These are phyloP conservation scores for Eristalis arbustorum DNA, from an alignment of 2,888 invertebrate genomes.

Conservation along the genomic window DNA sequence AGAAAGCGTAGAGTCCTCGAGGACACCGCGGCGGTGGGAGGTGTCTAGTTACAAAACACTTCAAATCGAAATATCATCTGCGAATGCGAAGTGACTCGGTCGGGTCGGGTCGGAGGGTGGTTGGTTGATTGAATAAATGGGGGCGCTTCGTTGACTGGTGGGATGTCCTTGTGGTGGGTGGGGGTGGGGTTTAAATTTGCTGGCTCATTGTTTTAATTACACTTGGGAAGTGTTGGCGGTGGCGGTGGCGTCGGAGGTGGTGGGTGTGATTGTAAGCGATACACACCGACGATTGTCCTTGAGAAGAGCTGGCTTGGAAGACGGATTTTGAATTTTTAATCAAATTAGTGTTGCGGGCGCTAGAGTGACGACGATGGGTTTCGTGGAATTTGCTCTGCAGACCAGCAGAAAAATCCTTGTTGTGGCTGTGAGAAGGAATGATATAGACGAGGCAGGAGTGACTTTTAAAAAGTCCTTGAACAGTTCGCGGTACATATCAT, in stretches of 20 bases:
- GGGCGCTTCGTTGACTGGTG: not conserved
- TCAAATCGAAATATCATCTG: slow-evolving; percentile 69
- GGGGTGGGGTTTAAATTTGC: slow-evolving; percentile 63
- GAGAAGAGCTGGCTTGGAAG: not conserved
- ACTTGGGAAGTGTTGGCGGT: slow-evolving; percentile 3
- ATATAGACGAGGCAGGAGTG: no score
- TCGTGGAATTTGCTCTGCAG: not conserved
- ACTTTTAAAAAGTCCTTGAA: no score
- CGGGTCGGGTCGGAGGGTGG: not conserved
- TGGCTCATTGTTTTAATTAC: slow-evolving; percentile 70
- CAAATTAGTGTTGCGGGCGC: slow-evolving; percentile 31
- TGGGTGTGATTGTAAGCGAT: slow-evolving; percentile 2
- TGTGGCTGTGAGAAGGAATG: no score
- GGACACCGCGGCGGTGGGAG: not conserved
- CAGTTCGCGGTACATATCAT: no score
- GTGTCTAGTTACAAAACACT: slow-evolving; percentile 61
- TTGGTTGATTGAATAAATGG: slow-evolving; percentile 19
- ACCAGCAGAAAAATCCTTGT: no score
- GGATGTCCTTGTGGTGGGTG: slow-evolving; percentile 48
- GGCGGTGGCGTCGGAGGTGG: not conserved
- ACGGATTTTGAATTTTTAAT: slow-evolving; percentile 57
- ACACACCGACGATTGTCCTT: not conserved
- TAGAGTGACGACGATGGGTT: not conserved
- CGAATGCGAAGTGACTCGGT: slow-evolving; percentile 27
- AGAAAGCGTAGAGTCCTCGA: no score